Base-by-base conservation (phyloP, 2,888 invertebrate species). In the Kuschelorhynchus macadamiae region DNA sequence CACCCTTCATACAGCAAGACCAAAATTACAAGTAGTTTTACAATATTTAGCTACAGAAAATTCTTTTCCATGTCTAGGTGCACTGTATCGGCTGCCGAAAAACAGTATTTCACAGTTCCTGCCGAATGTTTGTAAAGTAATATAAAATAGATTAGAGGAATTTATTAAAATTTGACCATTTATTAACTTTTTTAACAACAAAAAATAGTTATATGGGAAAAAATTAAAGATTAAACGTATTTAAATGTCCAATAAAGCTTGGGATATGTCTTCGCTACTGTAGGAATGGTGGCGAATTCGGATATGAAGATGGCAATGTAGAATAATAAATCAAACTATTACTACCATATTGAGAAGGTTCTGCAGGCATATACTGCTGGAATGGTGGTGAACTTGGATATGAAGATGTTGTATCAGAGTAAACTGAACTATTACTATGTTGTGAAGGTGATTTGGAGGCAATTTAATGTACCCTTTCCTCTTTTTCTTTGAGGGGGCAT, bases 401-500 rank as follows among this genome's bases (percentile, higher is more conserved):
- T 25, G 25, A 25, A 3, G 4, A 25, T 25, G 25, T 7, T 25
- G 25, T 7, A 5, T 3, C 25, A 5, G 25, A 25, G 25, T 25
- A 25, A 25, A 25, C 3, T 7, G 25, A 25, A 7, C 25, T 25
- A 25, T 5, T 25, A 25, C 25, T 25, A 25, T 25, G 25, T 25
- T 25, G 25, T 25, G 25, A 25, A 25, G 25, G 25, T 32, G 30
- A n/a, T 32, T 0, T 39, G 36, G 32, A 42, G 25, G 30, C 25
- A 14, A 67, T 39, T 36, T 61, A 61, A 8, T 39, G 17, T 32
- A 61, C 50, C 39, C 47, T 14, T 46, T 67, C 61, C 46, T 62
- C 14, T 47, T n/a, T 67, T 70, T 25, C 60, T 66, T 33, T 66
- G 50, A 18, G 66, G 57, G 8, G 69, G 60, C 67, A 70, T 44